These are phyloP conservation scores for Apis florea DNA, from an alignment of 1,140 invertebrate species.

Conservation along the genomic window DNA sequence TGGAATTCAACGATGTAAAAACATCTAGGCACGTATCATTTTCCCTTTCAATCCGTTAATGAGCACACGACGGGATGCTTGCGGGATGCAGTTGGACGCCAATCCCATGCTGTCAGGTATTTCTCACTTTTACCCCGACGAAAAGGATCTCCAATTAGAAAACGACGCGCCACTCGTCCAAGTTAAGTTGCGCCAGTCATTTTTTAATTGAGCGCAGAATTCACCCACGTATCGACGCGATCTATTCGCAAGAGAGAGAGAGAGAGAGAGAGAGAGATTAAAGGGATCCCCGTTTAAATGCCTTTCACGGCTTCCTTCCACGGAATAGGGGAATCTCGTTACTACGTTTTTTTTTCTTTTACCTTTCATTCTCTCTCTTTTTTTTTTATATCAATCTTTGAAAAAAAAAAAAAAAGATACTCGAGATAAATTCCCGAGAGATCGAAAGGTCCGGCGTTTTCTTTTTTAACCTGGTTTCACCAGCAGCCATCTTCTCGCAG, in stretches of 20 bases:
- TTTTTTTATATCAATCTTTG: not conserved
- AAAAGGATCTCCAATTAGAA: conserved; percentile 37
- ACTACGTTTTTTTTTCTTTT: too few species aligned
- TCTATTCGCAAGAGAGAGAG: not conserved
- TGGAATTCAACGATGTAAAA: conserved; percentile 42
- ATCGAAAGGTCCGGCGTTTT: not conserved
- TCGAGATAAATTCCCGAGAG: not conserved
- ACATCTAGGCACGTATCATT: conserved; percentile 45
- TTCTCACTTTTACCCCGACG: conserved; percentile 22
- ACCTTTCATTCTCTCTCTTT: accelerated
- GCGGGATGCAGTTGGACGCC: not conserved
- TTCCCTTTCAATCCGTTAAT: conserved; percentile 48
- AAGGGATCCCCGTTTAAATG: conserved; percentile 9
- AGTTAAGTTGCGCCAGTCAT: conserved; percentile 25
- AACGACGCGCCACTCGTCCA: conserved; percentile 38
- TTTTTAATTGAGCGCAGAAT: conserved; percentile 36
- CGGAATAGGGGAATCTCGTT: too few species aligned
- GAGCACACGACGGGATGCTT: conserved; percentile 25
- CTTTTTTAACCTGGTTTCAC: conserved; percentile 8
- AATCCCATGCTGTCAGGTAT: not conserved
- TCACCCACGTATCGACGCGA: conserved; percentile 15
- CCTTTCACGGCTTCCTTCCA: too few species aligned
- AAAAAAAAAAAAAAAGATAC: not conserved
- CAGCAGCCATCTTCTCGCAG: not conserved
- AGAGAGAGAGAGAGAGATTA: not conserved